phyloP scores from a whole-genome alignment of 2,113 vertebrate species.

The Calidris pugnax region DNA sequence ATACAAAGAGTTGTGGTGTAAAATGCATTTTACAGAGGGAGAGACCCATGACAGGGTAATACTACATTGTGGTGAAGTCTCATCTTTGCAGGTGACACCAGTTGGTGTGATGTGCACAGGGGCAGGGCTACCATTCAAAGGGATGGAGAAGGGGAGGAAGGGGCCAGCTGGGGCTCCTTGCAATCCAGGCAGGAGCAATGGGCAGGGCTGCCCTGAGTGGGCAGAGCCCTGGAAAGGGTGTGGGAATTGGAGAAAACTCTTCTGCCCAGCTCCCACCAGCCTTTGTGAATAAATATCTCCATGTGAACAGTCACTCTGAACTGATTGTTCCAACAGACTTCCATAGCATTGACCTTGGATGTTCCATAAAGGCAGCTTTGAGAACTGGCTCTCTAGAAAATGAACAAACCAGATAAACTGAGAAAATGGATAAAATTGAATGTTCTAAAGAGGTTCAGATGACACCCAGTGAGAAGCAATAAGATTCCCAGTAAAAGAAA shows the following conservation, averaged over 20 bases:
- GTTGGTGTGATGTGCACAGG: rapidly evolving
- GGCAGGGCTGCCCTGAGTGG: neutral
- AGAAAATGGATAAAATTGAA: neutral
- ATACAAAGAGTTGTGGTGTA: neutral
- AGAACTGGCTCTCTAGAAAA: neutral
- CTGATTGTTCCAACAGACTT: neutral
- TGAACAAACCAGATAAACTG: neutral
- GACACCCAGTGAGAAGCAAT: neutral
- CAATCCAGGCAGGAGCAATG: neutral
- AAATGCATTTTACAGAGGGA: neutral
- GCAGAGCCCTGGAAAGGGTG: neutral
- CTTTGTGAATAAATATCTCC: neutral
- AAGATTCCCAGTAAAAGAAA: neutral
- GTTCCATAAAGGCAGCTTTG: rapidly evolving
- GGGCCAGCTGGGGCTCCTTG: too few relatives aligned
- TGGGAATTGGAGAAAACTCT: neutral
- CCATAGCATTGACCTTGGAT: neutral
- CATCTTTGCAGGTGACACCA: neutral
- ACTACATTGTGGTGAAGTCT: neutral
- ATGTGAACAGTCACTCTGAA: neutral
- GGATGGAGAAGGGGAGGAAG: neutral
- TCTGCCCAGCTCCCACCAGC: neutral
- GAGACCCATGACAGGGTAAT: neutral
- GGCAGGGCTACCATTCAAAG: neutral
- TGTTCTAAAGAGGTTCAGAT: neutral